Conservation (phyloP, 2,888 invertebrate genomes). For the Cecidostiba fungosa region DNA sequence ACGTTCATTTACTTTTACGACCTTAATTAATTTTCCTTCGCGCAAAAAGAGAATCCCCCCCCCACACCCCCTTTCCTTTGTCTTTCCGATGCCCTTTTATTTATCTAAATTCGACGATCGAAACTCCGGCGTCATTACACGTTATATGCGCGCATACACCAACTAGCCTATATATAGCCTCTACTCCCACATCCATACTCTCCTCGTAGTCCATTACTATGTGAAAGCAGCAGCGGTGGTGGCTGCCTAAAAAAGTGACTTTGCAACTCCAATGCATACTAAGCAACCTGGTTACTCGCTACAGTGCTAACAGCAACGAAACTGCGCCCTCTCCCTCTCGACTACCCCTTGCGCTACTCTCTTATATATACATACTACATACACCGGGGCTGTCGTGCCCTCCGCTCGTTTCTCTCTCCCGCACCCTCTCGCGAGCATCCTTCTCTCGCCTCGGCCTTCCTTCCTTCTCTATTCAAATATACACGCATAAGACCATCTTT, state of each 20-base stretch:
- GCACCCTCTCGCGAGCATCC: constrained; percentile 42
- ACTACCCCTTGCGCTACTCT: constrained; percentile 59
- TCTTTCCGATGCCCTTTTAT: background rate
- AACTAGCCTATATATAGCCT: background rate
- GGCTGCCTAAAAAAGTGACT: constrained; percentile 77
- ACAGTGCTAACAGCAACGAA: constrained; percentile 55
- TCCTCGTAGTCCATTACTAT: constrained; percentile 72
- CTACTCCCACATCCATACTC: constrained; percentile 36
- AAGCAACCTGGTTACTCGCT: constrained; percentile 73
- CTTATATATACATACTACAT: constrained; percentile 29
- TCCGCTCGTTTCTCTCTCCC: constrained; percentile 51
- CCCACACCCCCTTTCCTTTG: background rate
- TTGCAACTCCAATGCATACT: constrained; percentile 79
- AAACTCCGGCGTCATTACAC: constrained; percentile 8
- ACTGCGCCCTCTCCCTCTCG: constrained; percentile 49
- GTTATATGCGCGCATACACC: background rate
- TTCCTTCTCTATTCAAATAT: constrained; percentile 58
- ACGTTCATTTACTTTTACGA: constrained; percentile 47
- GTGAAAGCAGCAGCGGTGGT: constrained; percentile 66
- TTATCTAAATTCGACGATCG: background rate
- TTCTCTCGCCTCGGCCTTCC: constrained; percentile 31
- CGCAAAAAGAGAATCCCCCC: constrained; percentile 5
- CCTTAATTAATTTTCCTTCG: constrained; percentile 42
- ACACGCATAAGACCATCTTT: constrained; percentile 72
- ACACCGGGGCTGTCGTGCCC: constrained; percentile 55